Conservation (phyloP, 2,888 invertebrate genomes). For the Macrophya annulata region DNA sequence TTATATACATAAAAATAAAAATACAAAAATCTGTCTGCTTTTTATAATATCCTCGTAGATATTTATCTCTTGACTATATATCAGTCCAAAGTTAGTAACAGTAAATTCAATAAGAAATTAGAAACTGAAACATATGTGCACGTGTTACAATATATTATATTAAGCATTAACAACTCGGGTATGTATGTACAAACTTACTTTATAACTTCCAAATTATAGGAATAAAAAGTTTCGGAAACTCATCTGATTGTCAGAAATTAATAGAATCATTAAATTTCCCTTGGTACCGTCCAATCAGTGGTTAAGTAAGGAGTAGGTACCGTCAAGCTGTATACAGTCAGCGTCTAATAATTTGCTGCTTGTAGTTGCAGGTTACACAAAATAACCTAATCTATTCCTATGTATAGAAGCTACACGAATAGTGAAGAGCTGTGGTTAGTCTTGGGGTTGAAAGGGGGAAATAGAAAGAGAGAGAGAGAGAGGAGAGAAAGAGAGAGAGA, state of each 20-base stretch:
- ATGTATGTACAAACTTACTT: no score
- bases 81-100: not conserved
- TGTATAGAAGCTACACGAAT: constrained; percentile 27
- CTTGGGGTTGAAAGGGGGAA: constrained; percentile 7
- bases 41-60: not conserved
- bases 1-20: not conserved
- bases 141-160: not conserved
- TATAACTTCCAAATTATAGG: no score
- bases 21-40: constrained; percentile 4
- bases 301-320: constrained; percentile 32
- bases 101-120: not conserved
- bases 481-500: not conserved
- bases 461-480: not conserved
- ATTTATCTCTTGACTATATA: not conserved
- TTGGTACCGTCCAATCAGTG: constrained; percentile 13
- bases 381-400: constrained; percentile 54
- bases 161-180: not conserved
- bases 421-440: constrained; percentile 51
- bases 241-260: not conserved
- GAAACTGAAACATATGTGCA: not conserved
- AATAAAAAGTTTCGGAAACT: not conserved
- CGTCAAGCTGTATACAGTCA: constrained; percentile 34
- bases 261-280: constrained; percentile 37
- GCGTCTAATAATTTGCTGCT: constrained; percentile 53
- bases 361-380: constrained; percentile 45